These are phyloP conservation scores for Diabrotica undecimpunctata DNA, from an alignment of 1,140 invertebrate genomes.

Conservation along the genomic window DNA sequence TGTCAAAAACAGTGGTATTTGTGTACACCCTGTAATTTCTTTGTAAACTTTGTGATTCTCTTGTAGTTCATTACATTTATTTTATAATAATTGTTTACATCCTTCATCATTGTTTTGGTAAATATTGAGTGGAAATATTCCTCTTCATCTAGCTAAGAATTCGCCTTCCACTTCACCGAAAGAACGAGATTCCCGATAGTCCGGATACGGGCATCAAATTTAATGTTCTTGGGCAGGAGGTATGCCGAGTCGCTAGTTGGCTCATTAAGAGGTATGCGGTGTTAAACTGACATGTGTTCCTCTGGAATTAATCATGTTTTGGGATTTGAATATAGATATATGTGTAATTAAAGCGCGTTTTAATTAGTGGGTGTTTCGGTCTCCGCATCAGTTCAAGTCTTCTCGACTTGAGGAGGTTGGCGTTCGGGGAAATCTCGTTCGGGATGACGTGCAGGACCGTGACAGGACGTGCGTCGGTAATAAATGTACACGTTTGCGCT, in stretches of 20 bases:
- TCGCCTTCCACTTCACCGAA: neutral
- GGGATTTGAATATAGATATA: conserved; percentile 18
- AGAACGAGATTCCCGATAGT: conserved; percentile 32
- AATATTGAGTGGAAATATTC: no score
- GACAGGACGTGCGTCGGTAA: neutral
- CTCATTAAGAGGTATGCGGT: conserved; percentile 48
- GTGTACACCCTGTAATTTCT: no score
- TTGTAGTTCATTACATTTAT: no score
- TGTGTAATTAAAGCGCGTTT: conserved; percentile 42
- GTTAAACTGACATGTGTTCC: conserved; percentile 48
- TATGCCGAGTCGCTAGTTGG: conserved; percentile 38
- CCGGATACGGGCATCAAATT: conserved; percentile 43
- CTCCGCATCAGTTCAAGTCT: conserved; percentile 29
- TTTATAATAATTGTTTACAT: no score
- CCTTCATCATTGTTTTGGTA: no score
- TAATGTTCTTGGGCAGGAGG: conserved; percentile 38
- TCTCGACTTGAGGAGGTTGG: conserved; percentile 24
- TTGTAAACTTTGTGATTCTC: no score
- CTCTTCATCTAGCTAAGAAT: no score
- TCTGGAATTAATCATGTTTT: conserved; percentile 46
- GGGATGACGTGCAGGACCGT: neutral
- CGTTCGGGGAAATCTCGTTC: conserved; percentile 26
- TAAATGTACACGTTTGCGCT: neutral
- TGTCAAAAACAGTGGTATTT: no score
- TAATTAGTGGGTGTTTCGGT: conserved; percentile 43